Percentiles rank a stretch among this genome's conserved stretches.
Evolutionary conservation across 2,888 invertebrate species (phyloP).

Genomic region (Clostera curtula): DNA sequence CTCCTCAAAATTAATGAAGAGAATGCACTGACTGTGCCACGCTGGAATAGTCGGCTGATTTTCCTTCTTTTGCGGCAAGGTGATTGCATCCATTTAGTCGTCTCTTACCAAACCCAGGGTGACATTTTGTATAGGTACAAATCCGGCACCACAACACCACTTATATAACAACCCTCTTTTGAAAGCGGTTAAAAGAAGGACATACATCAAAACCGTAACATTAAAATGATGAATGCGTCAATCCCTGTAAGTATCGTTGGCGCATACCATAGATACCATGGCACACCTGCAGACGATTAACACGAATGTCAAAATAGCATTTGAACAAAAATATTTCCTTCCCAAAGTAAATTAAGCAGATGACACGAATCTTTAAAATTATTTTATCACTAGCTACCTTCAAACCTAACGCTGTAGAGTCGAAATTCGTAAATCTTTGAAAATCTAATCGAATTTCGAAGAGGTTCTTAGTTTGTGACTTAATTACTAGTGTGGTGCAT

Average conservation of each 20-base stretch:
- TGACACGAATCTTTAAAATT: constrained; percentile 20
- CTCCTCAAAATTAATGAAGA: too few species aligned
- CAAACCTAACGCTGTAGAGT: constrained; percentile 1
- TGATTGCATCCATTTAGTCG: too few species aligned
- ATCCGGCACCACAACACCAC: too few species aligned
- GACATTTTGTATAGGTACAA: too few species aligned
- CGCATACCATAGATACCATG: constrained; percentile 40
- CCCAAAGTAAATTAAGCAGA: constrained; percentile 41
- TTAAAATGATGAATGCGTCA: constrained; percentile 27
- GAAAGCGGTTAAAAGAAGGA: not conserved
- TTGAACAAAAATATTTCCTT: constrained; percentile 51
- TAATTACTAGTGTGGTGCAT: constrained; percentile 48
- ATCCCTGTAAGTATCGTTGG: constrained; percentile 31
- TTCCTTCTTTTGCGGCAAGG: too few species aligned
- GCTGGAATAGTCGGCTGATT: too few species aligned
- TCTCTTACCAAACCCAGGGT: too few species aligned
- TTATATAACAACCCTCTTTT: too few species aligned
- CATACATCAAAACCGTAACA: constrained; percentile 13
- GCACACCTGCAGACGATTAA: constrained; percentile 64
- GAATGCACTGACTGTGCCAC: too few species aligned
- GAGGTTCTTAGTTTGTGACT: constrained; percentile 24
- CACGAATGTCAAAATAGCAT: constrained; percentile 68
- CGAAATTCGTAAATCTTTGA: not conserved
- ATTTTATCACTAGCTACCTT: not conserved
- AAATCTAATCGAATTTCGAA: constrained; percentile 2